phyloP scores from a whole-genome alignment of 2,797 vertebrate genomes.

The Adelosebastes latens region DNA sequence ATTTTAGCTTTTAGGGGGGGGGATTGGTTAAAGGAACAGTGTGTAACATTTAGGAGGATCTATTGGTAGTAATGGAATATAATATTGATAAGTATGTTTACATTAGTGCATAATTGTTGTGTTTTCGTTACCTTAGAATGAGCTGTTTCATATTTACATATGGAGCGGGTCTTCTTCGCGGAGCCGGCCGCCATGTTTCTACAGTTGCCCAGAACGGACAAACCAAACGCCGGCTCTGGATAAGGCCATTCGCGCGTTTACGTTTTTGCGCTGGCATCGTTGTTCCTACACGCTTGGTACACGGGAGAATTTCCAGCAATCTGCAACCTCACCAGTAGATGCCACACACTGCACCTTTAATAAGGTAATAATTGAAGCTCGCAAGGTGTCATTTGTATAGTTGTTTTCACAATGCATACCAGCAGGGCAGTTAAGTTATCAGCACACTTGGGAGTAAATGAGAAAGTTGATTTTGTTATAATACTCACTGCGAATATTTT shows the following conservation, averaged over 20 bases:
- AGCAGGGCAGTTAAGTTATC: not conserved
- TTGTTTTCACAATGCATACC: not conserved
- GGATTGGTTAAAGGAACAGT: not conserved
- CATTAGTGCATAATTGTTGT: too few relatives aligned
- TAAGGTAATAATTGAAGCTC: not conserved
- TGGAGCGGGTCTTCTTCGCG: rapidly evolving
- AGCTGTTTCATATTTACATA: too few relatives aligned
- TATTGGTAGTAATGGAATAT: too few relatives aligned
- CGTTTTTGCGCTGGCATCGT: too few relatives aligned
- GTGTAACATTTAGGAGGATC: not conserved
- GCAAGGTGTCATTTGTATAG: not conserved
- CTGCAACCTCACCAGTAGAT: too few relatives aligned
- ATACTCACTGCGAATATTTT: too few relatives aligned
- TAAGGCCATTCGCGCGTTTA: rapidly evolving
- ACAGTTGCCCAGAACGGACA: too few relatives aligned
- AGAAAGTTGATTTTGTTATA: not conserved
- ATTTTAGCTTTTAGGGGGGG: not conserved
- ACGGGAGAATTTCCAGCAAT: rapidly evolving
- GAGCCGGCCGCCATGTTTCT: too few relatives aligned
- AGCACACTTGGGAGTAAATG: not conserved
- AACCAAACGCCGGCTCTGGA: too few relatives aligned
- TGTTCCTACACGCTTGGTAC: rapidly evolving
- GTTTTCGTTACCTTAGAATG: too few relatives aligned
- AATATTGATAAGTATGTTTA: too few relatives aligned
- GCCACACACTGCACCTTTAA: not conserved